Percentiles rank a stretch among this genome's conserved stretches.
Evolutionary conservation across 2,113 vertebrate genomes (phyloP).

Genomic region (Orycteropus afer): DNA sequence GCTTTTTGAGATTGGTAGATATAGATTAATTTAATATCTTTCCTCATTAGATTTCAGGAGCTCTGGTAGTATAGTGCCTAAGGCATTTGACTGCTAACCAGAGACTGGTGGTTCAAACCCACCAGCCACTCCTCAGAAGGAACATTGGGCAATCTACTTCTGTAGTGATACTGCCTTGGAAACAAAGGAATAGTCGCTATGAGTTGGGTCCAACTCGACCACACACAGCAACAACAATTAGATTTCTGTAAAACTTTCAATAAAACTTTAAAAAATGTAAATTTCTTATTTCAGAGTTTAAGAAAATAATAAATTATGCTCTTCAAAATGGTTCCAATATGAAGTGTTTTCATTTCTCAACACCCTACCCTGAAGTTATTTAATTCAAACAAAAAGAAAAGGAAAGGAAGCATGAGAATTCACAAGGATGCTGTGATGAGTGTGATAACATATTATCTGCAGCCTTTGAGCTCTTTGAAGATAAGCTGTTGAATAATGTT

Average conservation of each 20-base stretch:
- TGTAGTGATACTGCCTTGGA: too few species aligned
- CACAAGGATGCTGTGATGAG: constrained; percentile 54
- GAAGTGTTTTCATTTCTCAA: constrained; percentile 63
- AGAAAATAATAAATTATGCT: background rate
- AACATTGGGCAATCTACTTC: too few species aligned
- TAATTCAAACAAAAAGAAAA: constrained; percentile 68
- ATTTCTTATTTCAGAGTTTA: background rate
- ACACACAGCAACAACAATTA: too few species aligned
- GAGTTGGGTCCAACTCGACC: too few species aligned
- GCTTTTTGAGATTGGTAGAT: background rate
- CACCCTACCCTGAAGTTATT: constrained; percentile 38
- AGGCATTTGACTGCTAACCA: too few species aligned
- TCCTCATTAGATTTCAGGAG: too few species aligned
- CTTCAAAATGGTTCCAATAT: constrained; percentile 19
- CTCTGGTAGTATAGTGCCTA: too few species aligned
- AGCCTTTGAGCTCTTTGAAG: constrained; percentile 63
- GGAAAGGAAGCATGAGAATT: constrained; percentile 60
- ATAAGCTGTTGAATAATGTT: constrained; percentile 69
- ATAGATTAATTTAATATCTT: background rate
- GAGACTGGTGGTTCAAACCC: too few species aligned
- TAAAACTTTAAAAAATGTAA: background rate
- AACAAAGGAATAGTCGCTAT: too few species aligned
- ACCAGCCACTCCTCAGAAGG: too few species aligned
- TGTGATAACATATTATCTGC: constrained; percentile 74
- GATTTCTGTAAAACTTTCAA: background rate